Percentiles rank a stretch among this genome's conserved stretches.
phyloP scores from a whole-genome alignment of 1,140 invertebrate species.

The Galleria mellonella region DNA sequence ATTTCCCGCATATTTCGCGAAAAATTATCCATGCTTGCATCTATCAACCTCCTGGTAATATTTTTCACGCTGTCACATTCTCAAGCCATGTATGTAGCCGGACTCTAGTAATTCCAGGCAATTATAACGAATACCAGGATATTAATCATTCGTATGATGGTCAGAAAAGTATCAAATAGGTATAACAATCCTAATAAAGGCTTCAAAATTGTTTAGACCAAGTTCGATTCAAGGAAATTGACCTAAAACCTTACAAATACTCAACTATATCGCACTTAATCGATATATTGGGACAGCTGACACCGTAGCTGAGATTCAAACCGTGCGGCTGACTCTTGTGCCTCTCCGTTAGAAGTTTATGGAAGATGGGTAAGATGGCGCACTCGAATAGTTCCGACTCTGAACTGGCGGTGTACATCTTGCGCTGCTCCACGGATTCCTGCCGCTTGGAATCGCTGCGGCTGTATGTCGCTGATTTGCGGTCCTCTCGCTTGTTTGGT shows the following conservation, averaged over 20 bases:
- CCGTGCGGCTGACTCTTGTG: conserved; percentile 79
- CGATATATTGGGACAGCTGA: conserved; percentile 94
- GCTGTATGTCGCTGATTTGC: conserved; percentile 54
- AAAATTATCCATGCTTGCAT: no score
- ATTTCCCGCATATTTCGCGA: no score
- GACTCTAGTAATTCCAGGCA: no score
- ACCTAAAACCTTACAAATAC: conserved; percentile 80
- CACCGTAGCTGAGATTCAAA: conserved; percentile 83
- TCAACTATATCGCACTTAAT: conserved; percentile 97
- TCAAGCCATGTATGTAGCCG: no score
- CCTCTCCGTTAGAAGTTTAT: conserved; percentile 89
- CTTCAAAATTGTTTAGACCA: no score
- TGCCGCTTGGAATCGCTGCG: conserved; percentile 56
- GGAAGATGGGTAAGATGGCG: conserved; percentile 92
- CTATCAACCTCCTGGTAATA: no score
- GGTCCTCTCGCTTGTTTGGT: conserved; percentile 49
- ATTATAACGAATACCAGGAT: no score
- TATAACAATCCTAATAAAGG: no score
- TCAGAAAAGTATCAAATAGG: no score
- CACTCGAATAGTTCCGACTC: conserved; percentile 86
- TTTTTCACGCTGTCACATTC: no score
- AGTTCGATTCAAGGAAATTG: no score
- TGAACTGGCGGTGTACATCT: conserved; percentile 86
- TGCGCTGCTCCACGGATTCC: conserved; percentile 55
- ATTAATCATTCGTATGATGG: no score